These are phyloP conservation scores for Trachelus stipa DNA, from an alignment of 2,888 invertebrate genomes.

Conservation along the genomic window DNA sequence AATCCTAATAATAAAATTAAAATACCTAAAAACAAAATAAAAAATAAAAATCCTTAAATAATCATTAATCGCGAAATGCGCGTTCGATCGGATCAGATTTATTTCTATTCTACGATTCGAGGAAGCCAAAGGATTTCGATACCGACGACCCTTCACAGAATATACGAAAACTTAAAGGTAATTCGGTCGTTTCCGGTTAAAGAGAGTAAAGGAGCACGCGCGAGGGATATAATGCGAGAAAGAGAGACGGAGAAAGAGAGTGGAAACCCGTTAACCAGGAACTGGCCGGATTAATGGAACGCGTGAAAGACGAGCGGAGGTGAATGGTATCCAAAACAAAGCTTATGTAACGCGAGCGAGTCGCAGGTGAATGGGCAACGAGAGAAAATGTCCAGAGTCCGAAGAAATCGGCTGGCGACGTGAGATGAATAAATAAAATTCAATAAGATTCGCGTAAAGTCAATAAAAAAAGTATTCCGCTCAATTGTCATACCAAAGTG, in stretches of 20 bases:
- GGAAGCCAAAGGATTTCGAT: neutral
- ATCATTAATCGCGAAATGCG: no score
- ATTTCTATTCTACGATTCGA: neutral
- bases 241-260: neutral
- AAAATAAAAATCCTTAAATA: no score
- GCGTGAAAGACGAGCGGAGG: neutral
- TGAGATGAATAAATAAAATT: neutral
- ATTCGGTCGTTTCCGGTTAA: neutral
- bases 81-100: neutral
- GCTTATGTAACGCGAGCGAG: slow-evolving; percentile 4
- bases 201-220: neutral
- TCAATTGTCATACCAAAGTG: neutral
- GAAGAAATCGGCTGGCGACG: neutral
- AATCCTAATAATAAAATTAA: no score
- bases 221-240: neutral
- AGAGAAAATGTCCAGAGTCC: neutral
- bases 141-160: neutral
- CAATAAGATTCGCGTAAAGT: neutral
- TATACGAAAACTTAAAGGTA: neutral
- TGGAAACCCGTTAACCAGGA: neutral
- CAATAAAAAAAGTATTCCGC: neutral
- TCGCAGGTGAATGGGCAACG: slow-evolving; percentile 3
- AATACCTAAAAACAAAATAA: no score
- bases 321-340: slow-evolving; percentile 8
- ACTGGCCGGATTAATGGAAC: neutral